Conservation (phyloP, 2,113 vertebrate species). For the Cyprinodon variegatus region DNA sequence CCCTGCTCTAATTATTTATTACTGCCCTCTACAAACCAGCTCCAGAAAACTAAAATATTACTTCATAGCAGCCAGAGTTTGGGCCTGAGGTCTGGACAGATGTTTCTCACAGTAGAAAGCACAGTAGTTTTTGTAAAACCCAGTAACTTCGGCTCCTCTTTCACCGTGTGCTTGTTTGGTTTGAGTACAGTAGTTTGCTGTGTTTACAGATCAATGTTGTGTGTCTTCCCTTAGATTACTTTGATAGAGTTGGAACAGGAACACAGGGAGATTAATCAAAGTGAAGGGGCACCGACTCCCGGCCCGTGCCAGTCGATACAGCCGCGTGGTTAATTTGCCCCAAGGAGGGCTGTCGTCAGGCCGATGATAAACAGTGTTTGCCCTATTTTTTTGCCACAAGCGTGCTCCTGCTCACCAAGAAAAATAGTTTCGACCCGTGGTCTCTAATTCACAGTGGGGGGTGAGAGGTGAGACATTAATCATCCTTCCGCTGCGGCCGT, state of each 20-base stretch:
- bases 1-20: no score
- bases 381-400: slow-evolving; percentile 78
- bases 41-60: background rate
- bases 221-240: slow-evolving; percentile 73
- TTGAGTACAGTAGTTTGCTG: slow-evolving; percentile 38
- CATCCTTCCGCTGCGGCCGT: slow-evolving; percentile 65
- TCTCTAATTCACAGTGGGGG: slow-evolving; percentile 81
- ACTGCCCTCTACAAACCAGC: background rate
- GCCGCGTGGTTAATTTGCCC: slow-evolving; percentile 68
- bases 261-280: slow-evolving; percentile 78
- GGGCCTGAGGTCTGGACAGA: background rate
- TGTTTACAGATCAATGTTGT: slow-evolving; percentile 74
- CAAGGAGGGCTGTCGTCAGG: slow-evolving; percentile 67
- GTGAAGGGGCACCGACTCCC: slow-evolving; percentile 74
- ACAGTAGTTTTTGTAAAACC: background rate
- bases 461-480: slow-evolving; percentile 77
- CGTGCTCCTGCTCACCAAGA: slow-evolving; percentile 75
- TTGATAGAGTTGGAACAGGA: slow-evolving; percentile 77
- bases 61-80: background rate
- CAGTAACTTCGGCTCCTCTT: background rate
- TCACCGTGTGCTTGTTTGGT: slow-evolving; percentile 14
- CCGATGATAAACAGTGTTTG: slow-evolving; percentile 84
- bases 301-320: slow-evolving; percentile 76
- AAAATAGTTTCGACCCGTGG: slow-evolving; percentile 80
- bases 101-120: background rate